Evolutionary conservation across 2,888 invertebrate genomes (phyloP).

Genomic region (Tetragonisca angustula): DNA sequence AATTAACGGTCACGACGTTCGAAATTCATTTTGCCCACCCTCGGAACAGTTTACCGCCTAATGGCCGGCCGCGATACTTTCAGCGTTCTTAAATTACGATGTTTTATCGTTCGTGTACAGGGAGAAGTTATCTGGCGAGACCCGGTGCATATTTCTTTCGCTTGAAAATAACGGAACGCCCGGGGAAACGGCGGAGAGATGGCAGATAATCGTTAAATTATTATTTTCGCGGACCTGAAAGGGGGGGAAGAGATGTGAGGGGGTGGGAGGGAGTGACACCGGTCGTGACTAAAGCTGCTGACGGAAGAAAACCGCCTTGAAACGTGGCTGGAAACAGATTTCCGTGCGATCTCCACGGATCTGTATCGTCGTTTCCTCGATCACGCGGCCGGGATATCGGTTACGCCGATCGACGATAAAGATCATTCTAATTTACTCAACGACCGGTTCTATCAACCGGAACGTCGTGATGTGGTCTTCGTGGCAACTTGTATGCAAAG

Average conservation of each 20-base stretch:
- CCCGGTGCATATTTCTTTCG: constrained; percentile 53
- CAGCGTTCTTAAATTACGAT: constrained; percentile 59
- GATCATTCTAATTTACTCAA: constrained; percentile 46
- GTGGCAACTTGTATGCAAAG: neutral
- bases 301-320: constrained; percentile 68
- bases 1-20: constrained; percentile 31
- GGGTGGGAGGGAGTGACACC: constrained; percentile 58
- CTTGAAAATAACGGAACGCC: constrained; percentile 61
- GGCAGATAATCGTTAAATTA: constrained; percentile 80
- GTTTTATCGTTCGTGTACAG: constrained; percentile 51
- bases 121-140: constrained; percentile 45
- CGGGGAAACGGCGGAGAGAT: constrained; percentile 54
- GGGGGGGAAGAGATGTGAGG: too few relatives aligned
- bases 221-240: constrained; percentile 72
- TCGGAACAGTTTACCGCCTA: constrained; percentile 9
- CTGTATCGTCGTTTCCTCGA: constrained; percentile 10
- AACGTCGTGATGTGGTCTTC: neutral
- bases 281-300: constrained; percentile 76
- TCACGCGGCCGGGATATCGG: constrained; percentile 29
- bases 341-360: constrained; percentile 22
- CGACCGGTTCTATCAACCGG: constrained; percentile 14
- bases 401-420: constrained; percentile 18
- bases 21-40: constrained; percentile 18
- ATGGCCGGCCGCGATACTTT: constrained; percentile 47
- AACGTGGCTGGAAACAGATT: constrained; percentile 13